phyloP scores from a whole-genome alignment of 1,140 invertebrate genomes.

The Sarcophaga peregrina region DNA sequence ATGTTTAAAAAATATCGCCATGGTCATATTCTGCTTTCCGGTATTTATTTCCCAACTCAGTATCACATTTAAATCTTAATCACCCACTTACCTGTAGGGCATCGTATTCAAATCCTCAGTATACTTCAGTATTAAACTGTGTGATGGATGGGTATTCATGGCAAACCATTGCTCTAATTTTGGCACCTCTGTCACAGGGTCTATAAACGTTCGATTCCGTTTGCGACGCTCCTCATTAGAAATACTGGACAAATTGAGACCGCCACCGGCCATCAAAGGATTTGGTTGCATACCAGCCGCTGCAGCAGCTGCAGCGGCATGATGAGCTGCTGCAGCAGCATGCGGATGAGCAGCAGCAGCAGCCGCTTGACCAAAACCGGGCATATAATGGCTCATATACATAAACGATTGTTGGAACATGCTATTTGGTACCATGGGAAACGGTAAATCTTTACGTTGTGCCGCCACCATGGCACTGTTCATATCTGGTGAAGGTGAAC shows the following conservation, averaged over 20 bases:
- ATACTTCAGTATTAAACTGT: slow-evolving; percentile 95
- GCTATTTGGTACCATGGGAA: slow-evolving; percentile 83
- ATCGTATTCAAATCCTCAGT: slow-evolving; percentile 95
- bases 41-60: too few species aligned
- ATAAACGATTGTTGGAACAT: slow-evolving; percentile 88
- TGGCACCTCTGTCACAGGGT: slow-evolving; percentile 97
- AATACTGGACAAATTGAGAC: slow-evolving; percentile 71
- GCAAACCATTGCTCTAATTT: slow-evolving; percentile 96
- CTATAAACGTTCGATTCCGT: slow-evolving; percentile 97
- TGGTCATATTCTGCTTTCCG: too few species aligned
- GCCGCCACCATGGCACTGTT: slow-evolving; percentile 49
- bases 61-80: too few species aligned
- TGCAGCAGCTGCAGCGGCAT: slow-evolving; percentile 60
- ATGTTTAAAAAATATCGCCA: too few species aligned
- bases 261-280: slow-evolving; percentile 65
- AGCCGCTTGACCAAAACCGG: slow-evolving; percentile 67
- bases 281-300: slow-evolving; percentile 60
- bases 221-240: slow-evolving; percentile 86
- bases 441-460: slow-evolving; percentile 67
- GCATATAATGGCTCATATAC: slow-evolving; percentile 91
- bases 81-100: slow-evolving; percentile 74
- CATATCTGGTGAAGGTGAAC: slow-evolving; percentile 61
- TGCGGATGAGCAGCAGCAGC: slow-evolving; percentile 58
- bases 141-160: slow-evolving; percentile 97
- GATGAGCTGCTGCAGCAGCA: slow-evolving; percentile 56